Evolutionary conservation across 2,797 vertebrate species (phyloP).

Genomic region (Dallia pectoralis): DNA sequence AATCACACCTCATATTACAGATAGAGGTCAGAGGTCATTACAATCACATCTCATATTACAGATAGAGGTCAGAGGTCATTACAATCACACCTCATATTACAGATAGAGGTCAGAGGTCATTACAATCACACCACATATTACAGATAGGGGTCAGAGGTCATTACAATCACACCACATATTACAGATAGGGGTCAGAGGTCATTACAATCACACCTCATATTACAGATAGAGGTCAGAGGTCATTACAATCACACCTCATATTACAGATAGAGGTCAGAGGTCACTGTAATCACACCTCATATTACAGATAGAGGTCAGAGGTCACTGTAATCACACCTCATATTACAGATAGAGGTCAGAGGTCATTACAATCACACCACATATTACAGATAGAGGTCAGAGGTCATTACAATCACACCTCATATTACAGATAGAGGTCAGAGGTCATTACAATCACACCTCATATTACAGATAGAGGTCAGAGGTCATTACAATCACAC

Average conservation of each 20-base stretch:
- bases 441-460: background rate
- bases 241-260: background rate
- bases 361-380: background rate
- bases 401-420: background rate
- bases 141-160: constrained; percentile 13
- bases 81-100: background rate
- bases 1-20: constrained; percentile 14
- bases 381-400: constrained; percentile 6
- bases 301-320: constrained; percentile 7
- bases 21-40: background rate
- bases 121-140: background rate
- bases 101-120: constrained; percentile 12
- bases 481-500: background rate
- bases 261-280: constrained; percentile 8
- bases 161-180: background rate
- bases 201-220: background rate
- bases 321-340: background rate
- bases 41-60: background rate
- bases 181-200: constrained; percentile 11
- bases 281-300: background rate
- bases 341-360: constrained; percentile 7
- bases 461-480: constrained; percentile 6
- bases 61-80: background rate
- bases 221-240: constrained; percentile 9
- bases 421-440: constrained; percentile 7